Evolutionary conservation across 2,797 vertebrate species (phyloP).

Genomic region (Cynopterus sphinx): DNA sequence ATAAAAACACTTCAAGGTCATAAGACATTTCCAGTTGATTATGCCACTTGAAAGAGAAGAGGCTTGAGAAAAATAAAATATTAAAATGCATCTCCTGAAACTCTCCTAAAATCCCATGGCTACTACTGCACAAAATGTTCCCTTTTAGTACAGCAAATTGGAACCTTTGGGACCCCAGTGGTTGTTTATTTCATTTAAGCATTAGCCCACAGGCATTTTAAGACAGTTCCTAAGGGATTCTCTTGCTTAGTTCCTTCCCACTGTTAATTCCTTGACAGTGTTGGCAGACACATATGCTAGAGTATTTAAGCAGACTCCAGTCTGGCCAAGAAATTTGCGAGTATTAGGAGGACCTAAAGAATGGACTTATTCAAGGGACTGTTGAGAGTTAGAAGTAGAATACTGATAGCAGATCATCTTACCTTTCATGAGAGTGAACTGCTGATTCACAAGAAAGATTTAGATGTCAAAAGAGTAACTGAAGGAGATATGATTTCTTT

Average conservation of each 20-base stretch:
- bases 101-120: slow-evolving; percentile 29
- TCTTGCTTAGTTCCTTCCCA: neutral
- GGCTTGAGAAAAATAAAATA: slow-evolving; percentile 59
- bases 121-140: slow-evolving; percentile 40
- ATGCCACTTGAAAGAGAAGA: slow-evolving; percentile 47
- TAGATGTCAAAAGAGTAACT: slow-evolving; percentile 30
- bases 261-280: neutral
- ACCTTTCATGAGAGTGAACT: neutral
- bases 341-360: neutral
- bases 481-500: neutral
- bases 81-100: slow-evolving; percentile 52
- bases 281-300: neutral
- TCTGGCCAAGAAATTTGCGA: neutral
- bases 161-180: neutral
- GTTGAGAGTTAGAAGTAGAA: neutral
- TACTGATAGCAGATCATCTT: neutral
- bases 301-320: neutral
- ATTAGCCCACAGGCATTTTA: slow-evolving; percentile 48
- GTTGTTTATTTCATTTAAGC: slow-evolving; percentile 54
- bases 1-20: slow-evolving; percentile 42
- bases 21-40: slow-evolving; percentile 53
- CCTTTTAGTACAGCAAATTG: slow-evolving; percentile 44
- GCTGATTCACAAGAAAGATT: neutral
- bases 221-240: slow-evolving; percentile 39
- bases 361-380: neutral